phyloP scores from a whole-genome alignment of 2,113 vertebrate species.

The Esox niger region DNA sequence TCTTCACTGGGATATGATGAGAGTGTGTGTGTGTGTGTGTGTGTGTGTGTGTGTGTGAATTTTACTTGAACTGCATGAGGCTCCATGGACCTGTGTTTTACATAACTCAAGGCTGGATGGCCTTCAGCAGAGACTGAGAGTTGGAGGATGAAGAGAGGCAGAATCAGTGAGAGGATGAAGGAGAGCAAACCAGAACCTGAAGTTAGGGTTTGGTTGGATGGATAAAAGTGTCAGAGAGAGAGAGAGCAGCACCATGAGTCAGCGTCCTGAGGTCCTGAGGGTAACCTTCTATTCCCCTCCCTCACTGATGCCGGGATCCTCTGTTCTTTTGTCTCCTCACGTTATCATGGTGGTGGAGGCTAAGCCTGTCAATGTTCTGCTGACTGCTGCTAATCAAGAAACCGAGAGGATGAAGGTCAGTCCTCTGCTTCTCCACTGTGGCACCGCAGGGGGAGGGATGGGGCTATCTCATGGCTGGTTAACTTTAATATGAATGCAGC shows the following conservation, averaged over 20 bases:
- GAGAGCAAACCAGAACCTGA: neutral
- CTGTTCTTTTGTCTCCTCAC: constrained; percentile 6
- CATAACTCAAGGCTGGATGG: constrained; percentile 34
- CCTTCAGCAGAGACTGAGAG: constrained; percentile 10
- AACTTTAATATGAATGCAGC: constrained; percentile 43
- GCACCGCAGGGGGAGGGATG: constrained; percentile 15
- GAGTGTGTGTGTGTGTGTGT: constrained; percentile 4
- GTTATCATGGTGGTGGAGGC: constrained; percentile 34
- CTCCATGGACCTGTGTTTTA: constrained; percentile 32
- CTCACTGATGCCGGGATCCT: constrained; percentile 19
- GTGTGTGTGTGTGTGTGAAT: constrained; percentile 3
- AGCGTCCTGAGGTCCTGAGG: constrained; percentile 42
- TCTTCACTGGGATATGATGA: constrained; percentile 20
- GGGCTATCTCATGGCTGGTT: constrained; percentile 46
- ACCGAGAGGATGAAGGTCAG: constrained; percentile 41
- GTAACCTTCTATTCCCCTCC: constrained; percentile 12
- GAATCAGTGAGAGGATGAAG: constrained; percentile 6
- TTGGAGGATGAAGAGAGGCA: constrained; percentile 6
- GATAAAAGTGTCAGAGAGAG: constrained; percentile 18
- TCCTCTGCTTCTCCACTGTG: constrained; percentile 32
- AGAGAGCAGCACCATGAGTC: constrained; percentile 37
- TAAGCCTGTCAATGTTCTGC: constrained; percentile 34
- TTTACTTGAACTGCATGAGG: constrained; percentile 39
- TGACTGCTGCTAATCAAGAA: constrained; percentile 37
- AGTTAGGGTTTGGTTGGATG: constrained; percentile 7